These are phyloP conservation scores for Macrocentrus cingulum DNA, from an alignment of 1,140 invertebrate species.

Conservation along the genomic window DNA sequence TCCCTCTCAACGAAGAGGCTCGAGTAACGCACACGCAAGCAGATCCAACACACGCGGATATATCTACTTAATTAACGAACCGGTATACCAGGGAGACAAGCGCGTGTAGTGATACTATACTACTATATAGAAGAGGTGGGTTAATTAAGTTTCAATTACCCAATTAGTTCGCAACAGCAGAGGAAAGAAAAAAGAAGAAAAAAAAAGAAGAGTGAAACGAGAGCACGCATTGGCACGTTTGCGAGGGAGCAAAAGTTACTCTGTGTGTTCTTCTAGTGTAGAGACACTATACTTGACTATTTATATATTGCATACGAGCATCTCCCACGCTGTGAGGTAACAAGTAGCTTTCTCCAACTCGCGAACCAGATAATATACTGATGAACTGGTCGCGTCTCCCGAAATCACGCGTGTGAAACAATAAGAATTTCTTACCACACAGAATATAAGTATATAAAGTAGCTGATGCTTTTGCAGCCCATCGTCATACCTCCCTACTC, in stretches of 20 bases:
- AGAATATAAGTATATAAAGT: conserved; percentile 39
- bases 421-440: conserved; percentile 48
- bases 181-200: conserved; percentile 14
- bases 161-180: conserved; percentile 45
- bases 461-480: conserved; percentile 19
- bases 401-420: conserved; percentile 42
- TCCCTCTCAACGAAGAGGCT: too few species aligned
- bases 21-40: too few species aligned
- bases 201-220: not conserved
- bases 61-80: conserved; percentile 11
- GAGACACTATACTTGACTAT: not conserved
- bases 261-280: too few species aligned
- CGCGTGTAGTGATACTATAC: too few species aligned
- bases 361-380: conserved; percentile 14
- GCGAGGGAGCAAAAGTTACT: not conserved
- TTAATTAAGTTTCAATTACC: conserved; percentile 52
- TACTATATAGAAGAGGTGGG: conserved; percentile 11
- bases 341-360: conserved; percentile 45
- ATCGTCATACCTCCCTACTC: not conserved
- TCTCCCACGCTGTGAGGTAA: conserved; percentile 55
- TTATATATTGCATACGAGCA: conserved; percentile 27
- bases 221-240: not conserved
- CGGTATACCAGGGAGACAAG: not conserved
- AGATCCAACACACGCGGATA: too few species aligned
- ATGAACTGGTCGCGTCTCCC: conserved; percentile 20